Evolutionary conservation across 2,113 vertebrate species (phyloP).

Genomic region (Hemibagrus wyckioides): DNA sequence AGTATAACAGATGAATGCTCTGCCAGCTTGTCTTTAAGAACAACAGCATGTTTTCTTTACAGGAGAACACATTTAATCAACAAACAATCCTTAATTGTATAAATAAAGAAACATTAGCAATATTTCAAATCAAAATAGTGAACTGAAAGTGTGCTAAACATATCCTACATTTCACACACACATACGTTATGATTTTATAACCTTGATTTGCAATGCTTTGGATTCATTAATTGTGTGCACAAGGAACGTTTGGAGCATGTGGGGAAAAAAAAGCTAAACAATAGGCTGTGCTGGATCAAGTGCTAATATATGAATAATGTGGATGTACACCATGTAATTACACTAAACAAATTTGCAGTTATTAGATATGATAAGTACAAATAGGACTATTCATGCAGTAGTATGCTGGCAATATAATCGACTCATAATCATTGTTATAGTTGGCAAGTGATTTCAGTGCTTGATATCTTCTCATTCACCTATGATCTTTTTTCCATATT

Average conservation of each 20-base stretch:
- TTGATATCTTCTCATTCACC: neutral
- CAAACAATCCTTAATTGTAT: no score
- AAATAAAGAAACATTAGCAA: neutral
- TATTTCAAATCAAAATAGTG: neutral
- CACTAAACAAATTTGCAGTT: neutral
- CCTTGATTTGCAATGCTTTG: neutral
- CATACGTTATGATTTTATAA: neutral
- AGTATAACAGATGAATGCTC: neutral
- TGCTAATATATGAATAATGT: neutral
- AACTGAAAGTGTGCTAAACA: neutral
- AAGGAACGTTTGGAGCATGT: neutral
- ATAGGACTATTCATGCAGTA: neutral
- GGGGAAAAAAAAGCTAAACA: neutral
- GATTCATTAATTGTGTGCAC: neutral
- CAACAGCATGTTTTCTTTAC: neutral
- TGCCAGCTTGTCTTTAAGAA: neutral
- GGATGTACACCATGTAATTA: neutral
- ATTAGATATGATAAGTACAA: neutral
- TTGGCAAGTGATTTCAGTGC: neutral
- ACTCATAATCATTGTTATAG: neutral
- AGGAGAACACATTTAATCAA: neutral
- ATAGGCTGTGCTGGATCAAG: neutral
- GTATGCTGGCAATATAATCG: neutral
- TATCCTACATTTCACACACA: neutral
- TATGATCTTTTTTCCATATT: neutral